phyloP scores from a whole-genome alignment of 2,888 invertebrate genomes.

The Steinernema scapterisci region DNA sequence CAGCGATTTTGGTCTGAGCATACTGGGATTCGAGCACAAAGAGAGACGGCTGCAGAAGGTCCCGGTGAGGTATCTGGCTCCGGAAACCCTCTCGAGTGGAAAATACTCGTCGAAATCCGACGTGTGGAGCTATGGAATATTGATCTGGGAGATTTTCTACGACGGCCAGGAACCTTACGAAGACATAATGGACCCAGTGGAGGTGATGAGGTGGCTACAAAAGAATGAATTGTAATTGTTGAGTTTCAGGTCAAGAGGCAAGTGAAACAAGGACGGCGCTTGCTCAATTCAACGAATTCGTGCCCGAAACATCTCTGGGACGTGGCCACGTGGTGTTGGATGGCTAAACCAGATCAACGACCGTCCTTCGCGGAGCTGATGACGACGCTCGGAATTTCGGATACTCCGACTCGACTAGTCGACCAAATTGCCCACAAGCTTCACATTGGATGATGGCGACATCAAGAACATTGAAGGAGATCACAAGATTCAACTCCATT shows the following conservation, averaged over 20 bases:
- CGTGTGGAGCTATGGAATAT: conserved; percentile 26
- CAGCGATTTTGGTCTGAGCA: conserved; percentile 55
- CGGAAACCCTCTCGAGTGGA: conserved; percentile 28
- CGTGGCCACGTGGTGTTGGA: conserved; percentile 9
- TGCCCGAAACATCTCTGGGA: conserved; percentile 25
- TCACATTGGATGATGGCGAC: neutral
- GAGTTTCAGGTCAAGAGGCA: conserved; percentile 13
- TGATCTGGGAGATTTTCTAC: conserved; percentile 32
- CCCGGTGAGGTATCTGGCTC: conserved; percentile 42
- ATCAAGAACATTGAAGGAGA: too few species aligned
- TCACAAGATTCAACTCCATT: too few species aligned
- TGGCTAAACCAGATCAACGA: neutral
- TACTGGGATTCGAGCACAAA: conserved; percentile 50
- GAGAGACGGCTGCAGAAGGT: conserved; percentile 50
- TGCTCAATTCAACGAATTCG: neutral
- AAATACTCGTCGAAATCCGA: conserved; percentile 33
- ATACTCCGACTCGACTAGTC: neutral
- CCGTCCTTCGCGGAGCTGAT: conserved; percentile 7
- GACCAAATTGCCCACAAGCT: neutral
- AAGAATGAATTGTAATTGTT: neutral
- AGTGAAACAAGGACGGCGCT: conserved; percentile 3
- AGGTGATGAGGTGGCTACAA: neutral
- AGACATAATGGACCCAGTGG: conserved; percentile 20
- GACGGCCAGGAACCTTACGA: conserved; percentile 33
- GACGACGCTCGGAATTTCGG: neutral